These are phyloP conservation scores for Amphipoea lucens DNA, from an alignment of 2,888 invertebrate genomes.

Conservation along the genomic window DNA sequence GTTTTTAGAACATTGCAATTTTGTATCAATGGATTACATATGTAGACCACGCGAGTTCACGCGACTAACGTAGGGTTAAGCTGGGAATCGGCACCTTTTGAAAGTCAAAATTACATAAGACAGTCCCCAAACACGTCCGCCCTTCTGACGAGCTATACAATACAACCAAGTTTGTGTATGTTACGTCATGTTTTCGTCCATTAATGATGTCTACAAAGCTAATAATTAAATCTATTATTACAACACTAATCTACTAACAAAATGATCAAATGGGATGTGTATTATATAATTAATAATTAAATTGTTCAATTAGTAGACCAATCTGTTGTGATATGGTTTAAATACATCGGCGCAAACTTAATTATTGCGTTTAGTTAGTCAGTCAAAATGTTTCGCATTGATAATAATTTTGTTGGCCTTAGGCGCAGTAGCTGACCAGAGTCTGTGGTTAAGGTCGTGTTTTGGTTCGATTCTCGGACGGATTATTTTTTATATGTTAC, in stretches of 20 bases:
- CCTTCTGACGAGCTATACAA: not conserved
- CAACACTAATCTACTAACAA: slow-evolving; percentile 6
- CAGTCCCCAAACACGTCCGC: not conserved
- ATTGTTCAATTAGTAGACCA: slow-evolving; percentile 2
- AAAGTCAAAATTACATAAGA: not conserved
- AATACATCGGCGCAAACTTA: not conserved
- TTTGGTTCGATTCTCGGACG: too few species aligned
- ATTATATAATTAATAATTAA: slow-evolving; percentile 24
- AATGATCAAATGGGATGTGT: not conserved
- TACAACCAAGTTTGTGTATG: not conserved
- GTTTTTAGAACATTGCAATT: too few species aligned
- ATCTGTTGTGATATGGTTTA: slow-evolving; percentile 16
- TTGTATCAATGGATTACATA: too few species aligned
- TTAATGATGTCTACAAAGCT: too few species aligned
- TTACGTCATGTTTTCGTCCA: not conserved
- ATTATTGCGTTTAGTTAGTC: not conserved
- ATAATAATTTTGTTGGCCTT: too few species aligned
- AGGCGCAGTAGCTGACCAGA: too few species aligned
- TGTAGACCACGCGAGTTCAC: too few species aligned
- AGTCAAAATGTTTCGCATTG: not conserved
- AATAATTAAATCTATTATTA: not conserved
- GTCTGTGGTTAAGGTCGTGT: too few species aligned
- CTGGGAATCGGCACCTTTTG: too few species aligned
- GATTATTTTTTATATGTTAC: too few species aligned
- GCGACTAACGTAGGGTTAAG: too few species aligned